Conservation (phyloP, 2,888 invertebrate species). For the Leuctra nigra region DNA sequence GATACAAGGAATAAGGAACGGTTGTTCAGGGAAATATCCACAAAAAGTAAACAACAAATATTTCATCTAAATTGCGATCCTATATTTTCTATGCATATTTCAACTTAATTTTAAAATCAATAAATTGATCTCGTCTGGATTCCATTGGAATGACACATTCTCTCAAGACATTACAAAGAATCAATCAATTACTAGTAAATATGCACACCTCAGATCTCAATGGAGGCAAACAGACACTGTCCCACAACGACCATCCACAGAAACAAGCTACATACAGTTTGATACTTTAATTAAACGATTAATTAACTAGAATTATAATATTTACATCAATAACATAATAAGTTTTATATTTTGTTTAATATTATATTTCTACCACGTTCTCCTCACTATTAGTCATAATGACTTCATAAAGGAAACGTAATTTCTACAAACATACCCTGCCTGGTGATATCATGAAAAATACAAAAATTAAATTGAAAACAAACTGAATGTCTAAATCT, state of each 20-base stretch:
- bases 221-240: too few relatives aligned
- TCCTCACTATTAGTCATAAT: too few relatives aligned
- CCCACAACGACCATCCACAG: too few relatives aligned
- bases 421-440: constrained; percentile 7
- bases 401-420: too few relatives aligned
- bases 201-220: constrained; percentile 7
- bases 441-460: background rate
- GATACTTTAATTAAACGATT: constrained; percentile 5
- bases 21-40: too few relatives aligned
- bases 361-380: too few relatives aligned
- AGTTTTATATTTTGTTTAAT: constrained; percentile 9
- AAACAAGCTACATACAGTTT: too few relatives aligned
- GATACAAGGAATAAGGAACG: too few relatives aligned
- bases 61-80: background rate
- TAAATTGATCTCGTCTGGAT: constrained; percentile 9
- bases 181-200: background rate
- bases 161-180: constrained; percentile 1
- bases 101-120: constrained; percentile 12
- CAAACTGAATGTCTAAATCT: constrained; percentile 8
- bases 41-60: background rate
- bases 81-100: constrained; percentile 18
- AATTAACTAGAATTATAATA: constrained; percentile 15
- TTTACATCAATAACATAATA: constrained; percentile 15
- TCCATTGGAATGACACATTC: constrained; percentile 16
- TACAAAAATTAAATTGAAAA: background rate